Conservation (phyloP, 2,888 invertebrate genomes). For the Cerastoderma edule region DNA sequence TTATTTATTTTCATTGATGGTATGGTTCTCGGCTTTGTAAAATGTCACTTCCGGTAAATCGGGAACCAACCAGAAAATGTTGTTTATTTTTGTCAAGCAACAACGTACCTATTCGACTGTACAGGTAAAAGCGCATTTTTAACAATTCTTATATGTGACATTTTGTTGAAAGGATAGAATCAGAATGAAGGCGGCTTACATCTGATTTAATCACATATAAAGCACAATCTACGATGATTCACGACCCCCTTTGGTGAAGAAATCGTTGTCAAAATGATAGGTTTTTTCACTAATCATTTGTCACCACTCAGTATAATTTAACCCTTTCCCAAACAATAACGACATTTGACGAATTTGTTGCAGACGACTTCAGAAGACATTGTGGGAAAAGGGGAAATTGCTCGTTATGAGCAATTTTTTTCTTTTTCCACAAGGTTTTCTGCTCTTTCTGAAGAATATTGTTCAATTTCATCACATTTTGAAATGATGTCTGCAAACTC, state of each 20-base stretch:
- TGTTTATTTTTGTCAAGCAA: conserved; percentile 28
- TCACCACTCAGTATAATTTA: no score
- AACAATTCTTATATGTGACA: not conserved
- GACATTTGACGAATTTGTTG: no score
- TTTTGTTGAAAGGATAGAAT: no score
- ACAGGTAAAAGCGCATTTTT: not conserved
- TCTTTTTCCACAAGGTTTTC: conserved; percentile 9
- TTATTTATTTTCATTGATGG: not conserved
- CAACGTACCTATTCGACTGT: not conserved
- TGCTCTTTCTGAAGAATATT: not conserved
- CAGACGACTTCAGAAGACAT: not conserved
- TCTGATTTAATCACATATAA: no score
- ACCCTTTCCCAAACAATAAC: no score
- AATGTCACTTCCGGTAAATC: conserved; percentile 6
- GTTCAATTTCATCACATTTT: not conserved
- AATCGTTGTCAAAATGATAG: no score
- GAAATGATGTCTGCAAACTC: not conserved
- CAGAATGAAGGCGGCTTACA: no score
- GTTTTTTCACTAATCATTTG: no score
- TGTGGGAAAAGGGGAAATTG: conserved; percentile 8
- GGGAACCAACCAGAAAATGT: not conserved
- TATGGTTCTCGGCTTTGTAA: conserved; percentile 8
- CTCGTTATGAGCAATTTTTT: not conserved
- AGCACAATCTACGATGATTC: no score
- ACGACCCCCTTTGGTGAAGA: no score